These are phyloP conservation scores for Ephydatia muelleri DNA, from an alignment of 37 sponge, comb jelly and placozoan genomes.

Conservation along the genomic window DNA sequence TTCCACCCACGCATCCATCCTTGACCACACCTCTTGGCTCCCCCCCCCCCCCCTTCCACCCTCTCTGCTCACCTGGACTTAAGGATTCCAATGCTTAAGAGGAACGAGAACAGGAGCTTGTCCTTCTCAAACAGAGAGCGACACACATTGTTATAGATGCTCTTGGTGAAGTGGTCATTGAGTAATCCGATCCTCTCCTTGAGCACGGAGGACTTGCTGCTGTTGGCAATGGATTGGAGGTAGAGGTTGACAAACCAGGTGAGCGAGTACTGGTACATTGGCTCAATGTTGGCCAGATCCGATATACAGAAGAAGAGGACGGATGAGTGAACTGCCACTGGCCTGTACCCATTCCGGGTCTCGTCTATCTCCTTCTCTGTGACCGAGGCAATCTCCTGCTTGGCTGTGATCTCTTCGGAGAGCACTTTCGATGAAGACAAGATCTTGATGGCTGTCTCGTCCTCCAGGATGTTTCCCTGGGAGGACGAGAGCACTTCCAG, in stretches of 20 bases:
- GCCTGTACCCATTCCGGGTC: conserved; percentile 93
- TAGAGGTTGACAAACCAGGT: conserved; percentile 98
- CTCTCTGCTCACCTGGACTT: too few relatives aligned
- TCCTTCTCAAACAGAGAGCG: conserved; percentile 99
- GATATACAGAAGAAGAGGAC: conserved; percentile 98
- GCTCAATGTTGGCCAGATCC: conserved; percentile 99
- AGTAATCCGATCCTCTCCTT: conserved; percentile 85
- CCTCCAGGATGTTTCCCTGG: conserved; percentile 98
- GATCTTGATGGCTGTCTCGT: conserved; percentile 95
- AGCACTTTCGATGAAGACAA: conserved; percentile 94
- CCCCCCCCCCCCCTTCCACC: too few relatives aligned
- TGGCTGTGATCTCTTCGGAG: conserved; percentile 86
- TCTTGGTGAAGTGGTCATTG: conserved; percentile 98
- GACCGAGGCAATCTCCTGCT: conserved; percentile 94
- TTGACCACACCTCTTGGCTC: too few relatives aligned
- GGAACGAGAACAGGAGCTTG: conserved; percentile 99
- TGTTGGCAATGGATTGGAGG: conserved; percentile 81
- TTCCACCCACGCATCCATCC: too few relatives aligned
- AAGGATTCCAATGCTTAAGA: too few relatives aligned
- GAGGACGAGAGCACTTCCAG: conserved; percentile 96
- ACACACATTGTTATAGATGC: conserved; percentile 96
- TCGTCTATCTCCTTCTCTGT: conserved; percentile 97
- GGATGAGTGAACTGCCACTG: conserved; percentile 92
- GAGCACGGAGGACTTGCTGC: conserved; percentile 94
- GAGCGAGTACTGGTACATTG: conserved; percentile 99